phyloP scores from a whole-genome alignment of 1,140 invertebrate species.

The Parasteatoda tepidariorum region DNA sequence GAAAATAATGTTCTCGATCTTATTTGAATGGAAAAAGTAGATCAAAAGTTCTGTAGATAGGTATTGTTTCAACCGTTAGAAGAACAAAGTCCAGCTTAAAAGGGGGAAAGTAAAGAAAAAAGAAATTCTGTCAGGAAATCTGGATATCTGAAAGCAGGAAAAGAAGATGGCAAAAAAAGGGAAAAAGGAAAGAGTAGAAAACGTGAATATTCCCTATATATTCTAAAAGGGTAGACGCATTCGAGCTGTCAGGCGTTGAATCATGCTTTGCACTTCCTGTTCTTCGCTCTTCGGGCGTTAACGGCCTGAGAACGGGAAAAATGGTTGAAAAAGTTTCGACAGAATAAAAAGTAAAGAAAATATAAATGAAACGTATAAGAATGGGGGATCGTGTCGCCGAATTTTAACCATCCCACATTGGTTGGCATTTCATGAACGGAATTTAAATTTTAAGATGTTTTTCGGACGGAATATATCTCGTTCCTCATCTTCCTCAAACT shows the following conservation, averaged over 20 bases:
- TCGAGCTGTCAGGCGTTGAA: constrained; percentile 23
- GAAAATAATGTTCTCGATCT: no score
- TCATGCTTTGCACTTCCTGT: constrained; percentile 27
- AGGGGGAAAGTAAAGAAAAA: background rate
- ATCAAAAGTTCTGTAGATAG: no score
- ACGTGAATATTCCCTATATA: constrained; percentile 34
- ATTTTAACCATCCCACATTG: background rate
- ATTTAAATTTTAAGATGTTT: background rate
- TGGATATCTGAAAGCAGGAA: background rate
- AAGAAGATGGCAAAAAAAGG: background rate
- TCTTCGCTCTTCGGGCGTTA: background rate
- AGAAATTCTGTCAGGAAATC: background rate
- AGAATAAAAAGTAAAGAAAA: constrained; percentile 3
- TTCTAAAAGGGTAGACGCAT: constrained; percentile 39
- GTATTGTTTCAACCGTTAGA: no score
- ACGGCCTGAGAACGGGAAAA: constrained; percentile 1
- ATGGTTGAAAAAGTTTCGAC: constrained; percentile 13
- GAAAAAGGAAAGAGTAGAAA: background rate
- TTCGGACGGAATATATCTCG: background rate
- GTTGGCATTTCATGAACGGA: background rate
- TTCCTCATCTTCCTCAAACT: no score
- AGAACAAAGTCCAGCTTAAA: background rate
- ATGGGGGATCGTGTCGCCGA: background rate
- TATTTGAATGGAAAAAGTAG: no score
- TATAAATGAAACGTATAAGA: background rate